These are phyloP conservation scores for Dicrurus megarhynchus DNA, from an alignment of 2,113 vertebrate species.

Conservation along the genomic window DNA sequence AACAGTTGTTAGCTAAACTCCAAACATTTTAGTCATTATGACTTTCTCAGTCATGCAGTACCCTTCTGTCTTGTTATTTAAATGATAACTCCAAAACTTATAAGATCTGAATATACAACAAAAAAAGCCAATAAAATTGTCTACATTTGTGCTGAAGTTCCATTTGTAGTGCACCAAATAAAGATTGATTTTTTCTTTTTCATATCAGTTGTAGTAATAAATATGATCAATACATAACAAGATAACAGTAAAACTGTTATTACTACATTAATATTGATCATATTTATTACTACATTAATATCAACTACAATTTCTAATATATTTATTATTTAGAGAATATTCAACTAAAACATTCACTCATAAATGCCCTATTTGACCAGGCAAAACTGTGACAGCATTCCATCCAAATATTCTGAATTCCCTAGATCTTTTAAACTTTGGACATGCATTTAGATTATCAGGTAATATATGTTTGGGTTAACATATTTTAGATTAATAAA, in stretches of 20 bases:
- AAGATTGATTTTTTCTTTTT: neutral
- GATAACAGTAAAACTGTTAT: no score
- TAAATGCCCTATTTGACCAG: neutral
- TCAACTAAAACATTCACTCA: neutral
- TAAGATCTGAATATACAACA: neutral
- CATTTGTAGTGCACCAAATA: neutral
- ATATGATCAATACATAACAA: neutral
- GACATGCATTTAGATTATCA: neutral
- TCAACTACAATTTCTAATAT: no score
- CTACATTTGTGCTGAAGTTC: neutral
- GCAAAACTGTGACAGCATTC: neutral
- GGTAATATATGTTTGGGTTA: neutral
- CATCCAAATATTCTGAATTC: neutral
- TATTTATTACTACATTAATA: no score
- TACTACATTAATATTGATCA: no score
- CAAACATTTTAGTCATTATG: neutral
- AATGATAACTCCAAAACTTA: neutral
- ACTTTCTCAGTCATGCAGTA: neutral
- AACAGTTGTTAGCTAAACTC: neutral
- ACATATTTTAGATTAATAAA: neutral
- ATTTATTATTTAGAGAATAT: no score
- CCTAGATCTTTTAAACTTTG: neutral
- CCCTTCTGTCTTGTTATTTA: neutral
- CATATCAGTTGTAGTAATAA: neutral
- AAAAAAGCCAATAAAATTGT: neutral